Evolutionary conservation across 2,888 invertebrate species (phyloP).

Genomic region (Tortrix viridana): DNA sequence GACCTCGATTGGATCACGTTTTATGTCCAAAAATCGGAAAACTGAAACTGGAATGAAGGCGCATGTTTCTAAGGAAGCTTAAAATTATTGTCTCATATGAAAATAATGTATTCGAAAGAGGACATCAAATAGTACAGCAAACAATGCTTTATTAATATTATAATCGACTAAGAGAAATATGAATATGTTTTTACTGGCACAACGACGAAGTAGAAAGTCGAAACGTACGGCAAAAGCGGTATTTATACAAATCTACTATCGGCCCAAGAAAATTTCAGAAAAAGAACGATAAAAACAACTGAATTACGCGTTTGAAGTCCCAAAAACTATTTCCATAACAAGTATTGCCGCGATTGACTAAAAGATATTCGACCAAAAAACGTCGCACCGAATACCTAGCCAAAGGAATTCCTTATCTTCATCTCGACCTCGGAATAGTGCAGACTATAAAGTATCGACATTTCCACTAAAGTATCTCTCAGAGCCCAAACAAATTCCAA

Average conservation of each 20-base stretch:
- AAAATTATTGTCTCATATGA: too few species aligned
- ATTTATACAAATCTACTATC: too few species aligned
- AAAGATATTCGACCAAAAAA: conserved; percentile 9
- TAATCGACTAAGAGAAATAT: too few species aligned
- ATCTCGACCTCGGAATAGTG: conserved; percentile 40
- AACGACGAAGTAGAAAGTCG: too few species aligned
- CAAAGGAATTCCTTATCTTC: conserved; percentile 36
- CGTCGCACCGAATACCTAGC: conserved; percentile 6
- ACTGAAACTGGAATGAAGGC: too few species aligned
- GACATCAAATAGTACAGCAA: too few species aligned
- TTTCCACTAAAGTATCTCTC: conserved; percentile 49
- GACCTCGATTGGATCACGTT: conserved; percentile 74
- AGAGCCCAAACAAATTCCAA: conserved; percentile 59
- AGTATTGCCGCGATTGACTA: background rate
- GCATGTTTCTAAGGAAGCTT: too few species aligned
- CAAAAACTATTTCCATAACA: conserved; percentile 15
- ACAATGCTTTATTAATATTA: too few species aligned
- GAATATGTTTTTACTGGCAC: too few species aligned
- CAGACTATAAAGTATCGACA: conserved; percentile 44
- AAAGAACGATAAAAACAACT: background rate
- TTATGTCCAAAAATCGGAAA: conserved; percentile 53
- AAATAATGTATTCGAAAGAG: too few species aligned
- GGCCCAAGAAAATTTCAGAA: too few species aligned
- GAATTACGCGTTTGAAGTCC: background rate
- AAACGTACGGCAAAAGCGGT: too few species aligned